Conservation (phyloP, 2,113 vertebrate genomes). For the Daubentonia madagascariensis region DNA sequence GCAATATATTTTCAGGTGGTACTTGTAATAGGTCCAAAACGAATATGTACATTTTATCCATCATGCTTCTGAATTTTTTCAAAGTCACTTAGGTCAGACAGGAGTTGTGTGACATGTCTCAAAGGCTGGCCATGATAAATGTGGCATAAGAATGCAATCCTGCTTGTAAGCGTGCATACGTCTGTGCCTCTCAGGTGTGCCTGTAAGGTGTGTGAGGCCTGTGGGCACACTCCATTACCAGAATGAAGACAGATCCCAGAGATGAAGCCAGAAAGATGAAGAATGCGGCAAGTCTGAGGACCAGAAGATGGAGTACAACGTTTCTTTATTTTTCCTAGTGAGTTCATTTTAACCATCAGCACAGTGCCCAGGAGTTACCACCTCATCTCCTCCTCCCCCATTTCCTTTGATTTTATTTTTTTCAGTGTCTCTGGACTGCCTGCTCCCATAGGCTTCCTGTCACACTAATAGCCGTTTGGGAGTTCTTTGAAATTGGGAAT, state of each 20-base stretch:
- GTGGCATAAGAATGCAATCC: background rate
- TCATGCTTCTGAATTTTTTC: background rate
- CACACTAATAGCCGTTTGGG: background rate
- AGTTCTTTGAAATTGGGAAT: background rate
- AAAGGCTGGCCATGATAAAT: background rate
- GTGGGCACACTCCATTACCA: background rate
- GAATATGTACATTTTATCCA: background rate
- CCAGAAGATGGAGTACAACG: background rate
- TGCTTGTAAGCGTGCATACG: background rate
- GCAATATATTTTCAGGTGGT: background rate
- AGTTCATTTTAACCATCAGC: background rate
- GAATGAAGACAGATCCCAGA: background rate
- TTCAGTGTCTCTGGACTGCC: background rate
- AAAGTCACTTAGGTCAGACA: background rate
- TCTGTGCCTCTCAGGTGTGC: background rate
- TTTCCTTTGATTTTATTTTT: background rate
- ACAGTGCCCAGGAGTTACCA: background rate
- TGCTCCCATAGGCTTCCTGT: rapidly evolving
- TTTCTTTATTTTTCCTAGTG: background rate
- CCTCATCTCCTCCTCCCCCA: background rate
- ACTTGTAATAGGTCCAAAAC: background rate
- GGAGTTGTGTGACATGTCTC: background rate
- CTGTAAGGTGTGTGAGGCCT: background rate
- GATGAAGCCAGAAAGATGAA: no score
- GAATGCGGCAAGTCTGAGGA: background rate